Percentiles rank a stretch among this genome's conserved stretches.
Conservation (phyloP, 2,113 vertebrate species). For the Martes martes region DNA sequence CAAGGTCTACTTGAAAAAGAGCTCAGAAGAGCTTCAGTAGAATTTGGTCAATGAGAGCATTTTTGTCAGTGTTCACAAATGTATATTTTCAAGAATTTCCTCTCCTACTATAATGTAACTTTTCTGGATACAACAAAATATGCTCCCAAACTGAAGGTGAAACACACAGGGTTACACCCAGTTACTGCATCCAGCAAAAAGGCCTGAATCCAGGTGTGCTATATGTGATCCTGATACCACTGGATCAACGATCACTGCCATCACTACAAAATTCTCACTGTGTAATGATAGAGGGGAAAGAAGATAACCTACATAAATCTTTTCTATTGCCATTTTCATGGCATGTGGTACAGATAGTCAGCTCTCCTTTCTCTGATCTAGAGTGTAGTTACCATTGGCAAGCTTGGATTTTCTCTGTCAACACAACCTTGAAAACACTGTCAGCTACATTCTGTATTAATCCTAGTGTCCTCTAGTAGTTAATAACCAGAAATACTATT, state of each 20-base stretch:
- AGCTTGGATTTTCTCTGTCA: neutral
- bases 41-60: neutral
- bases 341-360: neutral
- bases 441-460: no score
- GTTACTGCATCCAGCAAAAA: neutral
- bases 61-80: neutral
- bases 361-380: neutral
- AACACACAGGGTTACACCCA: accelerated
- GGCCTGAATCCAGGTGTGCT: neutral
- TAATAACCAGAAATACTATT: neutral
- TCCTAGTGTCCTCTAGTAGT: neutral
- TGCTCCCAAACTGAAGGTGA: neutral
- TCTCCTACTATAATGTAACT: neutral
- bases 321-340: neutral
- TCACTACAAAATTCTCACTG: neutral
- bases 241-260: neutral
- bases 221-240: neutral
- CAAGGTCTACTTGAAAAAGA: neutral
- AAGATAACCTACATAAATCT: neutral
- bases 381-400: neutral
- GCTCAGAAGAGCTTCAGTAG: neutral
- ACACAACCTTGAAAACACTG: neutral
- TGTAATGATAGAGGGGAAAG: neutral
- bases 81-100: neutral
- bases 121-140: neutral